Evolutionary conservation across 2,888 invertebrate species (phyloP), one percentile per base, ranked within the genome.

Genomic region (Paralinhomoeus sp.): DNA sequence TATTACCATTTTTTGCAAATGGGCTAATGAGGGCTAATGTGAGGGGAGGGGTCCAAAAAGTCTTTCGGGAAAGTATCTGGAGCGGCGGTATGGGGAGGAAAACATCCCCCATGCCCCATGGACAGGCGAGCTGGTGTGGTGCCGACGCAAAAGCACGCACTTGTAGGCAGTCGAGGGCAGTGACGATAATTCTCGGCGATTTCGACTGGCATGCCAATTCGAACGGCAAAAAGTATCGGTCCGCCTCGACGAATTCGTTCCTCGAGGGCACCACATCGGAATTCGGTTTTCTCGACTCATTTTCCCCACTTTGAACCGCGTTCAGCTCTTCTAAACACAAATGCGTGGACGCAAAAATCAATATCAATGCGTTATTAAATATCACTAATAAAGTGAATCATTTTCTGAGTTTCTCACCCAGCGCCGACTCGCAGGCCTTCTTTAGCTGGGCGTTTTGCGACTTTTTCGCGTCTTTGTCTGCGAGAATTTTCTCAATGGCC

Each of bases 181-280:
- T 85, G 22, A 87, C 85, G 1, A 93, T 89, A 62, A 99, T 91
- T 41, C 85, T 71, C 3, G 89, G 76, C 7, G 27, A 82, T 67
- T 83, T 87, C 61, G 91, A 91, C 64, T 89, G 87, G 64, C 93
- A 97, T 1, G 97, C 93, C 62, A 99, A 66, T 65, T 99, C 97
- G 65, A 99, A 97, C 1, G 97, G 93, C 53, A 89, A 69, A 64
- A 99, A 93, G 64, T 93, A 93, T 57, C 85, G 85, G 66, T 97
- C 93, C 3, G 91, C 91, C 45, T 84, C 82, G 40, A 68, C 60
- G 49, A 62, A 59, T 2, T 60, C 45, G 13, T 51, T 49, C 12
- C 24, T 49, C 48, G 2, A 48, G 42, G 1, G 21, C 20, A 23
- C 23, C 15, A 13, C 37, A 20, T 33, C 42, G 24, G 44, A 40